phyloP scores from a whole-genome alignment of 1,140 invertebrate genomes.

The Pygmarrhopalites habei region DNA sequence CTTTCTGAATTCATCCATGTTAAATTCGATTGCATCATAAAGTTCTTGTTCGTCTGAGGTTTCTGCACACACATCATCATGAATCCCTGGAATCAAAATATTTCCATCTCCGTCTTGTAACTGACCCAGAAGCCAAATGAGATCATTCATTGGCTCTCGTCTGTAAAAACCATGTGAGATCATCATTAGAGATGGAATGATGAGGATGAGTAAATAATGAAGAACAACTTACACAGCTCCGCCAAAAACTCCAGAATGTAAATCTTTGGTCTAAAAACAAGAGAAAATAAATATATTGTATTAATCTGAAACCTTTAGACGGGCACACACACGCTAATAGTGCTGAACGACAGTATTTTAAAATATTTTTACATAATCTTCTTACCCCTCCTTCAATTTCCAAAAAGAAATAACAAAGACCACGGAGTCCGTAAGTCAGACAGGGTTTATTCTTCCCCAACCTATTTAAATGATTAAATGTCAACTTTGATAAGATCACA shows the following conservation, averaged over 20 bases:
- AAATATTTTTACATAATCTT: too few relatives aligned
- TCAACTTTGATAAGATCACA: too few relatives aligned
- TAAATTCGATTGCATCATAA: constrained; percentile 86
- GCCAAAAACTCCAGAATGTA: constrained; percentile 93
- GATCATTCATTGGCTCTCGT: constrained; percentile 71
- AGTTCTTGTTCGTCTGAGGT: constrained; percentile 65
- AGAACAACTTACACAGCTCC: constrained; percentile 65
- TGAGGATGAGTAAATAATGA: neutral
- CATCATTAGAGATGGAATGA: neutral
- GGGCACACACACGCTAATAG: too few relatives aligned
- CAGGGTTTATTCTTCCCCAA: constrained; percentile 92
- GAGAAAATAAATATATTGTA: too few relatives aligned
- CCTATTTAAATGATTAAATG: too few relatives aligned
- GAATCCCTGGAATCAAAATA: constrained; percentile 71
- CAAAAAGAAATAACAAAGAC: constrained; percentile 84
- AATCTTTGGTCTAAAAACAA: constrained; percentile 81
- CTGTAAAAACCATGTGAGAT: neutral
- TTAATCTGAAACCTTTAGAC: too few relatives aligned
- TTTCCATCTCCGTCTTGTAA: constrained; percentile 75
- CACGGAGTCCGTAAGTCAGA: constrained; percentile 91
- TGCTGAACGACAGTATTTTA: too few relatives aligned
- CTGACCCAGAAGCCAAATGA: constrained; percentile 74
- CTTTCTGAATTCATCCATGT: constrained; percentile 65
- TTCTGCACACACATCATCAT: constrained; percentile 66
- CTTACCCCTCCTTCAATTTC: constrained; percentile 85